A percentile compares a stretch with the other conserved stretches of the same genome.
Conservation (phyloP, 2,888 invertebrate genomes). For the Osmoderma eremita region DNA sequence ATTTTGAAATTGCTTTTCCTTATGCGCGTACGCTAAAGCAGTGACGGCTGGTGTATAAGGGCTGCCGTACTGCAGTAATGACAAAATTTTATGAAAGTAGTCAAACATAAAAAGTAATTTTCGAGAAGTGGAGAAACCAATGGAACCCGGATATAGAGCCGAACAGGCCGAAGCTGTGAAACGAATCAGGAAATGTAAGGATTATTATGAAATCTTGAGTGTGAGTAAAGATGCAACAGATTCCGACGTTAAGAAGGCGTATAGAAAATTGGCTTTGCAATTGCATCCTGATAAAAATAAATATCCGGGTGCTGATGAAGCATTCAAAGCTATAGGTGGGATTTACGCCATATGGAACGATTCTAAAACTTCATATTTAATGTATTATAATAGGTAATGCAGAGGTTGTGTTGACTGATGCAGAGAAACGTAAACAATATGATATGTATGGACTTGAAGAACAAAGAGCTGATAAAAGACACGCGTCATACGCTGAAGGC, state of each 20-base stretch:
- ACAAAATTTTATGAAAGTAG: too few species aligned
- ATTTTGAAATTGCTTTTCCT: too few species aligned
- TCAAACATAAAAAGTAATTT: too few species aligned
- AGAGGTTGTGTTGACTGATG: constrained; percentile 90
- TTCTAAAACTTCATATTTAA: neutral
- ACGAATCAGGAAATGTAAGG: constrained; percentile 84
- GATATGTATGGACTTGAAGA: constrained; percentile 88
- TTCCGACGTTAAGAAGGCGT: constrained; percentile 90
- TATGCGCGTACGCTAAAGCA: too few species aligned
- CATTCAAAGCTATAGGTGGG: constrained; percentile 80
- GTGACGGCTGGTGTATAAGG: too few species aligned
- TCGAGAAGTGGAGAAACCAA: constrained; percentile 58
- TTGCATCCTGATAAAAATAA: constrained; percentile 98
- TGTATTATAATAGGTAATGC: constrained; percentile 86
- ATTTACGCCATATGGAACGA: too few species aligned
- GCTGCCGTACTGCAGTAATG: too few species aligned
- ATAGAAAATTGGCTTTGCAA: constrained; percentile 91
- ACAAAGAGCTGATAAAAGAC: constrained; percentile 62
- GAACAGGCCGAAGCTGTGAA: constrained; percentile 78
- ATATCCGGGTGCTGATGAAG: constrained; percentile 94
- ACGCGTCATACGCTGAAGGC: constrained; percentile 76
- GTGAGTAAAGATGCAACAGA: constrained; percentile 88
- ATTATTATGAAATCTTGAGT: constrained; percentile 95
- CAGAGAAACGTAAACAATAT: constrained; percentile 92
- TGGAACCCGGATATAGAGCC: constrained; percentile 72